Evolutionary conservation across 2,888 invertebrate genomes (phyloP), one percentile per base, ranked within the genome.

Genomic region (Erannis defoliaria): DNA sequence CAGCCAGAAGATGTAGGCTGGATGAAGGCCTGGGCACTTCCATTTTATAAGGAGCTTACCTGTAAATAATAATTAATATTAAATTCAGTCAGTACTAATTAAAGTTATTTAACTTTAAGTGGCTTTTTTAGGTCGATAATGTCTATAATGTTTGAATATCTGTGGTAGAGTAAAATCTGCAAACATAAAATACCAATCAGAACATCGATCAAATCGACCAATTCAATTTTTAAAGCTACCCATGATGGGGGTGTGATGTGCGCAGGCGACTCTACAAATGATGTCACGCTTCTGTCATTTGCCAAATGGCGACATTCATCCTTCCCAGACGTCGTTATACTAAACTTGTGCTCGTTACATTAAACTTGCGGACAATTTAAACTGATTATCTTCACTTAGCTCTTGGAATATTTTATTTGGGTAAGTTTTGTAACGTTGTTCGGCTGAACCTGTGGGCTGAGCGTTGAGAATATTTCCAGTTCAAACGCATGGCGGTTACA

Each of bases 201-300:
- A 18, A 37, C 8, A 37, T 45, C 3, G 0, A 6, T 12, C 2
- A 5, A 3, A 45, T 26, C 19, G 31, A 38, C 14, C 19, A 23
- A 9, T 4, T 5, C 12, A n/a, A 40, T 45, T 37, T 49, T 45
- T 38, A 38, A 58, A 33, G 23, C 33, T 26, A 12, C 60, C 60
- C 53, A 61, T 61, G 61, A 57, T 55, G 67, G 64, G 54, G 55
- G 42, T 50, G 58, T 56, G 26, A 40, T 40, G 40, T 16, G 29
- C 26, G 40, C 29, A 16, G 64, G 66, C 58, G 67, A 60, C 63
- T 63, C 46, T 55, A 59, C 51, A 73, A 26, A 4, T 78, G 77
- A 80, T 76, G 76, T 81, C 80, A 80, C 74, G 65, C 62, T 68
- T 68, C 63, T 72, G 73, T 71, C 72, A 73, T 74, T 70, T 76